Base-by-base conservation (phyloP, 2,888 invertebrate genomes). In the Gari tellinella region DNA sequence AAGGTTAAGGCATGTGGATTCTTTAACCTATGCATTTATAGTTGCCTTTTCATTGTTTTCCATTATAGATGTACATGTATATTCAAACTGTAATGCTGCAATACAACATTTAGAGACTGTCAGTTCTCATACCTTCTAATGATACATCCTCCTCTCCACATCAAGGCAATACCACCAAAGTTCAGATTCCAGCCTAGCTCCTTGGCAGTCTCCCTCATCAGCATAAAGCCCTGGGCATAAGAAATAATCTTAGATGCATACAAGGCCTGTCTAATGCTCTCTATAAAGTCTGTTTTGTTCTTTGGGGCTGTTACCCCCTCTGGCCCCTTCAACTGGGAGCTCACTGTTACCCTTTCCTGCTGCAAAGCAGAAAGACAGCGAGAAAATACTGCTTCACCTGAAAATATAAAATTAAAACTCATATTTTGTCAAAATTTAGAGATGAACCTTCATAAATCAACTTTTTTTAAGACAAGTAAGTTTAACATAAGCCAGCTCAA, bases 141-240 rank as follows among this genome's bases (percentile, higher is more conserved):
- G 89, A 99, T 99, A 92, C 99, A 99, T n/a, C 99, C 99, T 17
- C 99, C 99, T 76, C 99, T 95, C 99, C 99, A 99, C 99, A 99
- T 99, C 48, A 99, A 93, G 1, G 99, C 99, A 80, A 99, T 98
- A 64, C 97, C 97, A 56, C 99, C 99, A 89, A 98, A 98, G 93
- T 99, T 99, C 72, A 99, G 93, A 78, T 97, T 95, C 99, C 99
- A 99, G 7, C 95, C 94, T 90, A 97, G 95, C 83, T 96, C 95
- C 90, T 95, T 95, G 15, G 98, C 98, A 15, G 98, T 98, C 92
- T 98, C 97, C 49, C 97, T 94, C 89, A 99, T 93, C 81, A 99
- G 93, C 99, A 99, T 99, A 83, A 93, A 94, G 23, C 93, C 99
- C 94, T 99, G 99, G 0, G 99, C 98, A 90, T 99, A 99, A 0